Base-by-base conservation (phyloP, 1,140 invertebrate species). In the Rhagoletis pomonella region DNA sequence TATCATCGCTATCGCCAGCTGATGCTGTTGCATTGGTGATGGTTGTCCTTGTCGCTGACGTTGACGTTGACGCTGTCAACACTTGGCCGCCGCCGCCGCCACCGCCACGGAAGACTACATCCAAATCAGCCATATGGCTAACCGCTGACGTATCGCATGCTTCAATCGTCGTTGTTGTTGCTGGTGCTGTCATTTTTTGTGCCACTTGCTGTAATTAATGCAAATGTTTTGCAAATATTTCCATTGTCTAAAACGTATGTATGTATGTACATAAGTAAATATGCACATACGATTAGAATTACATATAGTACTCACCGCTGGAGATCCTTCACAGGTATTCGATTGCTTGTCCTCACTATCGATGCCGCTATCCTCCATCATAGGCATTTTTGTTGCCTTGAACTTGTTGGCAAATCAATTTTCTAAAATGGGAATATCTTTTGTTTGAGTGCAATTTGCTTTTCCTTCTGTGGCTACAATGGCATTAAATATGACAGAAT, bases 321-420 rank as follows among this genome's bases (percentile, higher is more conserved):
- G 29, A 4, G 44, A 47, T 44, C 92, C 91, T 85, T 92, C 91
- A 62, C 87, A 90, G 6, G 89, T 90, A 84, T 89, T 92, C 60
- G 91, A 92, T 85, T 91, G 90, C 87, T 90, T 91, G 62, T 93
- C 92, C 85, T 92, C 92, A 87, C 92, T 93, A 17, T 93, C 92
- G 19, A 93, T 92, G 87, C 92, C 92, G 84, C 91, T 92, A 44
- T 93, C 92, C 86, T 93, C 92, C 91, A 93, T 91, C 69, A 67
- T 62, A 44, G 77, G 85, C 85, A 87, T 87, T 65, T 87, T 44
- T 39, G 17, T 73, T 2, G 17, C 1, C 85, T 58, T 69, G 60
- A 47, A 29, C n/a, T 14, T 55, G 6, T 29, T 50, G 47, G 7
- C 19, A 17, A 85, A 85, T 85, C 19, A 85, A 4, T 85, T 85